phyloP scores from a whole-genome alignment of 2,113 vertebrate species.

The Alosa alosa region DNA sequence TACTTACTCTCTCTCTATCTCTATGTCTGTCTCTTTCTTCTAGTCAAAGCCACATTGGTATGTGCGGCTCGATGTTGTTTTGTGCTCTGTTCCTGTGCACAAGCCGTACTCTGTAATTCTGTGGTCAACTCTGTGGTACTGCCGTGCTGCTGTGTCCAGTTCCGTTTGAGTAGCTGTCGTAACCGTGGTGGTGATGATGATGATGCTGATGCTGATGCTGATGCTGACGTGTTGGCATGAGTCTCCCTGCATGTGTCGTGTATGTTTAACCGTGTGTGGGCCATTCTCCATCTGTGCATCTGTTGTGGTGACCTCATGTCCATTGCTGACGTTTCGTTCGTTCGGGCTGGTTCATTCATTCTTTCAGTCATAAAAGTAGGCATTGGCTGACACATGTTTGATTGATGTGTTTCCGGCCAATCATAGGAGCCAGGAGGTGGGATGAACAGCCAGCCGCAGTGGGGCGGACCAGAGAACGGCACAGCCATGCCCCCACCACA shows the following conservation, averaged over 20 bases:
- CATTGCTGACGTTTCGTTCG: background rate
- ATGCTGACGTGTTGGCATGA: background rate
- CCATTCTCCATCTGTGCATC: background rate
- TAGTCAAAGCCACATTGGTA: background rate
- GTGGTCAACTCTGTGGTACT: background rate
- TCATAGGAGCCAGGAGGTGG: conserved; percentile 47
- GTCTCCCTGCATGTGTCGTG: background rate
- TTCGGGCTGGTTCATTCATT: background rate
- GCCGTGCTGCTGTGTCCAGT: background rate
- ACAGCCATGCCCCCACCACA: conserved; percentile 44
- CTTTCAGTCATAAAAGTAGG: background rate
- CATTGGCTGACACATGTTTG: background rate
- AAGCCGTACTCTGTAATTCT: background rate
- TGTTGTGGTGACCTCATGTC: background rate
- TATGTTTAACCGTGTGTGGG: background rate
- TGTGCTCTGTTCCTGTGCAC: background rate
- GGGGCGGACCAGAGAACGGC: conserved; percentile 50
- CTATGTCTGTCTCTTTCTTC: background rate
- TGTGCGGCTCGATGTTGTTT: background rate
- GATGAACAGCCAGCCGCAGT: conserved; percentile 29
- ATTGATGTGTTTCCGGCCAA: background rate
- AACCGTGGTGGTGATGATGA: background rate
- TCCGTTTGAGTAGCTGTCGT: background rate
- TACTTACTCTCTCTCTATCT: too few species aligned
- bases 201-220: background rate